phyloP scores from a whole-genome alignment of 2,797 vertebrate species.

The Tapera naevia region DNA sequence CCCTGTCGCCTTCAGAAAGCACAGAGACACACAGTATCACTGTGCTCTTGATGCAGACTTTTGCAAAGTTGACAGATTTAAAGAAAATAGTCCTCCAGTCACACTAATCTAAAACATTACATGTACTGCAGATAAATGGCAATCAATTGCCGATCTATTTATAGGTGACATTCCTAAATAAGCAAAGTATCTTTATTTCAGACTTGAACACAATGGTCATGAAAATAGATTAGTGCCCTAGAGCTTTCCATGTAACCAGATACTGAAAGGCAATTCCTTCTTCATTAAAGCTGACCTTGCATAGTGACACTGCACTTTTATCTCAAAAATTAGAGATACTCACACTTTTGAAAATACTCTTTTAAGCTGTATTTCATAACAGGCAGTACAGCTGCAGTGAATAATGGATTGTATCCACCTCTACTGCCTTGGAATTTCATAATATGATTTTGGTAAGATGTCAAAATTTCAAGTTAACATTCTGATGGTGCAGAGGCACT shows the following conservation, averaged over 20 bases:
- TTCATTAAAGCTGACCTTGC: slow-evolving; percentile 53
- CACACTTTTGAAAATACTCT: background rate
- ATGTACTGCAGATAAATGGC: background rate
- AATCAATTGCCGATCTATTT: background rate
- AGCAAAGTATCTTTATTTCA: slow-evolving; percentile 33
- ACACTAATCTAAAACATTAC: background rate
- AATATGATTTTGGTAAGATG: background rate
- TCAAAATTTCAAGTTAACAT: slow-evolving; percentile 10
- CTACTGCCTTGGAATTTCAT: background rate
- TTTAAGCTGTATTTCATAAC: background rate
- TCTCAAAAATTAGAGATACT: slow-evolving; percentile 32
- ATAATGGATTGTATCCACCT: background rate
- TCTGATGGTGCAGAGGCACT: background rate
- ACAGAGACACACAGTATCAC: background rate
- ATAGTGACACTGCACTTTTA: slow-evolving; percentile 9
- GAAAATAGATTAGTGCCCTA: slow-evolving; percentile 15
- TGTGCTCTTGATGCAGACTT: background rate
- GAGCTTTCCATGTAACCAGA: slow-evolving; percentile 35
- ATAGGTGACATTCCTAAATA: background rate
- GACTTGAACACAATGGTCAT: background rate
- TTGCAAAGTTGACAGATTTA: background rate
- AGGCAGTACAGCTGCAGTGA: background rate
- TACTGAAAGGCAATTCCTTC: background rate
- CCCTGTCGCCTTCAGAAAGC: background rate
- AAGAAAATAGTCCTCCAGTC: background rate